Base-by-base conservation (phyloP, 2,113 vertebrate species). In the Tragelaphus imberbis region DNA sequence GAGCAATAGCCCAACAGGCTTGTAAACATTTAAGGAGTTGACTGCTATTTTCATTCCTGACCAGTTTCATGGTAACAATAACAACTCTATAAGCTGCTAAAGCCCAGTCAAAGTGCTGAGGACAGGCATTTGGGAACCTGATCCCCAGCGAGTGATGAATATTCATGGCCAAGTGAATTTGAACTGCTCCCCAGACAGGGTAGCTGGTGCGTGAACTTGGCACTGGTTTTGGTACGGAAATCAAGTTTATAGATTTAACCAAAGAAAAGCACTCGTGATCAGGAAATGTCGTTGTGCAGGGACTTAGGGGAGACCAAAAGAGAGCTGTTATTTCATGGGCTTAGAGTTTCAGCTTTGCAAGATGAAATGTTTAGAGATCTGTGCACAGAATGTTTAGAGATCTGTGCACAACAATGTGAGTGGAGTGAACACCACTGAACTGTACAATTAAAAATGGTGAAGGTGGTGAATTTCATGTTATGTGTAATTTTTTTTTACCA, bases 1-100 rank as follows among this genome's bases (percentile, higher is more conserved):
- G 98, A 90, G 93, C 97, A 90, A n/a, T n/a, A 81, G 93, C 87
- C 97, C 96, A 91, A 84, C 71, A 97, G 96, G 95, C 98, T 98
- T 97, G 95, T 97, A 97, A 98, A 98, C 97, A 97, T 90, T 63
- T 85, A 49, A 95, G 93, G 84, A 94, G 94, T 56, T 97, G 98
- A 98, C 97, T 88, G 97, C 89, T 98, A 96, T 98, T 98, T 98
- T 98, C 98, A 98, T 98, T 98, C 98, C 97, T 97, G 87, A 97
- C 97, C 82, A 61, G 87, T 96, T 97, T 75, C 89, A 84, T 97
- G 98, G 97, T 96, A 85, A 96, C 95, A 95, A 87, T 96, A 90
- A 98, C 95, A 97, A 63, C 75, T 95, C 92, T 95, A 85, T 97
- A 97, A 97, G 95, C 49, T 84, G 90, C 91, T 59, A 88, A 63